Conservation (phyloP, 2,113 vertebrate species). For the Oreocharis arfaki region DNA sequence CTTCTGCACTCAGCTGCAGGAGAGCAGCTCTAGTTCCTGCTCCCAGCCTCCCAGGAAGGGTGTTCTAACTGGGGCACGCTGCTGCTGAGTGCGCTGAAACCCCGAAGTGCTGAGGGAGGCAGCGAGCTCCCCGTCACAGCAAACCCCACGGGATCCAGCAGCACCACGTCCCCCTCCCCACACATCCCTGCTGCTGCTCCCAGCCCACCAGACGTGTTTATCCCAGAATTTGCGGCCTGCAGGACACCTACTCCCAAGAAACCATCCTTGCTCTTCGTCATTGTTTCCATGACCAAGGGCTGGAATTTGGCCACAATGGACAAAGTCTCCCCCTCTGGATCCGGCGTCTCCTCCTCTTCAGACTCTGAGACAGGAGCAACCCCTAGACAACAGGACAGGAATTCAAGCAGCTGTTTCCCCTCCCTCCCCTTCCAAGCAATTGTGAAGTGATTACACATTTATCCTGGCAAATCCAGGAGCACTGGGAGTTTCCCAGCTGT, state of each 20-base stretch:
- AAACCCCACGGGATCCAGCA: background rate
- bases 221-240: background rate
- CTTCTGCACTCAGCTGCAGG: background rate
- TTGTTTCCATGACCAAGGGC: constrained; percentile 88
- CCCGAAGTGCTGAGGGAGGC: background rate
- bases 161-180: background rate
- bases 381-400: constrained; percentile 39
- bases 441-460: background rate
- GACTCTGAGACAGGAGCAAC: constrained; percentile 25
- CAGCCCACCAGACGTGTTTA: background rate
- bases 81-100: background rate
- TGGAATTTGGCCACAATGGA: constrained; percentile 86
- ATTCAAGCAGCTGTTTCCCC: constrained; percentile 1
- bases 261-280: constrained; percentile 98
- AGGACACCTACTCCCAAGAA: constrained; percentile 85
- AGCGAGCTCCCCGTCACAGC: background rate
- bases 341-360: constrained; percentile 67
- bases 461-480: background rate
- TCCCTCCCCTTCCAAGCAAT: background rate
- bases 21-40: background rate
- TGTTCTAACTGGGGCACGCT: fast-evolving
- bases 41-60: background rate
- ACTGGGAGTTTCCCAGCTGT: background rate
- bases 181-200: background rate
- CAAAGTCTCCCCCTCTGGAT: constrained; percentile 83